Base-by-base conservation (phyloP, 1,140 invertebrate species). In the Dysdera silvatica region DNA sequence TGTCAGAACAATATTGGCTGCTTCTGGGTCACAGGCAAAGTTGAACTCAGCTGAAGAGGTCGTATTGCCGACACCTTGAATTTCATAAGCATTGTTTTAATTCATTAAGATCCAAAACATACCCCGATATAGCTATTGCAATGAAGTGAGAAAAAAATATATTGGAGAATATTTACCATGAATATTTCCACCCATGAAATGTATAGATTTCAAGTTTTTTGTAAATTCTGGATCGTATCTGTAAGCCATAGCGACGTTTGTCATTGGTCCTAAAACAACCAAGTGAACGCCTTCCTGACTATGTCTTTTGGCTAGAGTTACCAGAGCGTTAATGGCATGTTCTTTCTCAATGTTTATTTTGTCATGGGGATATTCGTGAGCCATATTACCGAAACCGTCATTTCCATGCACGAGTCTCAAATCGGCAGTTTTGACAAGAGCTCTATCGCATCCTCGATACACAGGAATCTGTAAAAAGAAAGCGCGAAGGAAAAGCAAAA, bases 151-250 rank as follows among this genome's bases (percentile, higher is more conserved):
- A n/a, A n/a, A n/a, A n/a, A n/a, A n/a, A n/a, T n/a, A n/a, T n/a
- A n/a, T n/a, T n/a, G n/a, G n/a, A n/a, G n/a, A n/a, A n/a, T n/a
- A n/a, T n/a, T n/a, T n/a, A n/a, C n/a, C n/a, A n/a, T n/a, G n/a
- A n/a, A n/a, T n/a, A 64, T 80, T 84, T 33, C 83, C 81, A 49
- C 84, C 84, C 81, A 86, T 82, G 33, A 84, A 75, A 16, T 77
- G 75, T 20, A 84, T 65, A 41, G 75, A 68, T 64, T 81, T 79
- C 18, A 83, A 69, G 48, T 79, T 77, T n/a, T 61, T 65, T 0
- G 75, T 71, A 67, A 84, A 82, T 29, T 71, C 56, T 8, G 79
- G 75, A 72, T 85, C 80, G 10, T 84, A 62, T 57, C 76, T 70
- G 23, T 80, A 71, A 3, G 84, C 83, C 23, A 82, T 29, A 2